Percentiles rank a stretch among this genome's conserved stretches.
phyloP scores from a whole-genome alignment of 2,113 vertebrate genomes.

The Nesogale talazaci region DNA sequence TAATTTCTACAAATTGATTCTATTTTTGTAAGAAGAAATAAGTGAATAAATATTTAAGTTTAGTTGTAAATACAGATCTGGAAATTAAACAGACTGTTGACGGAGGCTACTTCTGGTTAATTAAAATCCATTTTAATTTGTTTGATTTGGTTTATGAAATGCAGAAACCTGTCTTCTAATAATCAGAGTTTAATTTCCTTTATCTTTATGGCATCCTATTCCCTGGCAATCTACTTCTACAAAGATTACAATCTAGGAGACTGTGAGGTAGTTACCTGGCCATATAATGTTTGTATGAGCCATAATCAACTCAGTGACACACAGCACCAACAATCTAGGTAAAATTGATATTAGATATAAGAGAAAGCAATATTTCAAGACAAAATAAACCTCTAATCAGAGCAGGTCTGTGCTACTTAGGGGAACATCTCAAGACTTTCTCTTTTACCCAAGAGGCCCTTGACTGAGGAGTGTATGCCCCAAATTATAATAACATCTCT shows the following conservation, averaged over 20 bases:
- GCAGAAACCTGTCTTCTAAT: not conserved
- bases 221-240: too few relatives aligned
- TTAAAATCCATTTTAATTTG: too few relatives aligned
- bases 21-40: not conserved
- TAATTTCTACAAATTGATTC: not conserved
- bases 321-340: not conserved
- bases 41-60: not conserved
- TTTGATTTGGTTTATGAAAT: not conserved
- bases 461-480: not conserved
- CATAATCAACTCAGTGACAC: too few relatives aligned
- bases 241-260: too few relatives aligned
- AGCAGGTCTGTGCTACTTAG: not conserved
- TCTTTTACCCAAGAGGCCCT: not conserved
- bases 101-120: not conserved
- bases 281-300: too few relatives aligned
- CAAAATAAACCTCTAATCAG: not conserved
- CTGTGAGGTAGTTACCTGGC: too few relatives aligned
- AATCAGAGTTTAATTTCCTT: not conserved
- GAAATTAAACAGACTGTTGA: not conserved
- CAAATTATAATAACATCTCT: not conserved
- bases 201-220: too few relatives aligned
- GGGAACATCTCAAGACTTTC: not conserved
- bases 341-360: not conserved
- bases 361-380: not conserved
- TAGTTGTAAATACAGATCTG: not conserved